Percentiles rank a stretch among this genome's conserved stretches.
These are phyloP conservation scores for Lasioglossum pauxillum DNA, from an alignment of 2,888 invertebrate species.

Conservation along the genomic window DNA sequence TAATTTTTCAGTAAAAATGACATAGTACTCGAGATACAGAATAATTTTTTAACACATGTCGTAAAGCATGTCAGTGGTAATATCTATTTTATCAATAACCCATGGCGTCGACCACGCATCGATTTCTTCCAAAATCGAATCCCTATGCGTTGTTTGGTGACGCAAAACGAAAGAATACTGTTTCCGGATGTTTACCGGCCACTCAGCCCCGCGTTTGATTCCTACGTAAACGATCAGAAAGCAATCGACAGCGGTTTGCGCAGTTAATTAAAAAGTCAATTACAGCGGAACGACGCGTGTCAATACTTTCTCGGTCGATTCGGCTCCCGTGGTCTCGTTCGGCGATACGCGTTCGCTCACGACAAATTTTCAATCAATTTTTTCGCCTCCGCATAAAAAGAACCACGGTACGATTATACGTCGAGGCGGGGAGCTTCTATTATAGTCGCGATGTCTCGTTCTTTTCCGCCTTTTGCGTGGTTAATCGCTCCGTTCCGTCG, in stretches of 20 bases:
- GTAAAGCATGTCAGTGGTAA: not conserved
- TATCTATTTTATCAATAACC: not conserved
- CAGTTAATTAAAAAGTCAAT: conserved; percentile 31
- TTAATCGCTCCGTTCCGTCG: conserved; percentile 23
- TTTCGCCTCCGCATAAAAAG: not conserved
- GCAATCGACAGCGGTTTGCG: not conserved
- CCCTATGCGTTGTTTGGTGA: not conserved
- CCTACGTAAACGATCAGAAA: not conserved
- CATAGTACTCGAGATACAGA: no score
- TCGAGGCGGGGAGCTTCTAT: not conserved
- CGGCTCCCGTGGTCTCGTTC: not conserved
- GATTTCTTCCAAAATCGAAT: not conserved
- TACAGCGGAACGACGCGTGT: conserved; percentile 1
- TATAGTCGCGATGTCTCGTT: conserved; percentile 8
- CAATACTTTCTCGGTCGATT: conserved; percentile 4
- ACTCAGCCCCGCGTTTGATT: not conserved
- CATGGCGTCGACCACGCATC: not conserved
- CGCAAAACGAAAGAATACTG: not conserved
- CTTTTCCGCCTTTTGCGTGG: conserved; percentile 22
- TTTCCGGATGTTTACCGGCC: not conserved
- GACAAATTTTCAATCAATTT: conserved; percentile 34
- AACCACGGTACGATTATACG: not conserved
- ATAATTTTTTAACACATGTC: no score
- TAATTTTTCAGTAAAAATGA: no score
- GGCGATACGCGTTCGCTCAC: conserved; percentile 3